Percentiles rank a stretch among this genome's conserved stretches.
phyloP scores from a whole-genome alignment of 2,797 vertebrate species.

The Eleutherodactylus coqui region DNA sequence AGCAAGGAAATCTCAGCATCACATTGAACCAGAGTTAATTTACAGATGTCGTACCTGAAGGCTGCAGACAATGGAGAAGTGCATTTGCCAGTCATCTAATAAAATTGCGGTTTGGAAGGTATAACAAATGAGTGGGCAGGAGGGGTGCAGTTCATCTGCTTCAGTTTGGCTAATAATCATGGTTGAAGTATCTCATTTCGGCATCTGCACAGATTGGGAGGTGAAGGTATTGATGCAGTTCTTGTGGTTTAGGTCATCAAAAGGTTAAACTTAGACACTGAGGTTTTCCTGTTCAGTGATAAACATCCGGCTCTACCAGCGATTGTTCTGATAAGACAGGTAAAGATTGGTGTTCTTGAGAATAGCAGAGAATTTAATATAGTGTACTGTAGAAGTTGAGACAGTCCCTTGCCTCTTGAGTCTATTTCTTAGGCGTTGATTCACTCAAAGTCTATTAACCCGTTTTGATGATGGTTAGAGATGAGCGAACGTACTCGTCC shows the following conservation, averaged over 20 bases:
- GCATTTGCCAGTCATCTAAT: not conserved
- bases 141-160: not conserved
- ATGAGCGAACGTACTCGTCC: too few species aligned
- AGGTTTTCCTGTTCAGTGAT: slow-evolving; percentile 43
- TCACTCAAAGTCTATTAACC: too few species aligned
- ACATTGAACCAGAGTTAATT: not conserved
- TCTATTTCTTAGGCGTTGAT: too few species aligned
- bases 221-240: not conserved
- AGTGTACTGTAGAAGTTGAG: too few species aligned
- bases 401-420: too few species aligned
- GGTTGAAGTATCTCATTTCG: not conserved
- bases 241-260: not conserved
- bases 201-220: not conserved
- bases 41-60: not conserved
- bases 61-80: not conserved
- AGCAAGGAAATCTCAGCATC: not conserved
- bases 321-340: slow-evolving; percentile 2
- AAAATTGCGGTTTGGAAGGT: not conserved
- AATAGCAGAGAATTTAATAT: not conserved
- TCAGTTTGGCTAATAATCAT: not conserved
- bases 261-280: slow-evolving; percentile 13
- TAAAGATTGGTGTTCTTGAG: not conserved
- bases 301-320: slow-evolving; percentile 29
- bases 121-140: not conserved
- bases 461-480: too few species aligned